Conservation (phyloP, 2,888 invertebrate genomes). For the Coelinius sp. region DNA sequence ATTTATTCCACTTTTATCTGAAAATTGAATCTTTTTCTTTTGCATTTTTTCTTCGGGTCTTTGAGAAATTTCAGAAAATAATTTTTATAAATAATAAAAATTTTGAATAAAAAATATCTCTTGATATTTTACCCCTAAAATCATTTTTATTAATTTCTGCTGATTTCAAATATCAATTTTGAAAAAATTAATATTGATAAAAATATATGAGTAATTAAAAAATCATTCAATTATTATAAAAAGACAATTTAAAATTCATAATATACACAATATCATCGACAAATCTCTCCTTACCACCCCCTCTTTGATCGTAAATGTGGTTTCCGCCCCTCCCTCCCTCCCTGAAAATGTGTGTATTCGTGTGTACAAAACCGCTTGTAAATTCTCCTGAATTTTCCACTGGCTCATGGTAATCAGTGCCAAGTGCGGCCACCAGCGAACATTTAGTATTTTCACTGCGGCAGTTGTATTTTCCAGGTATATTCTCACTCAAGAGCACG, state of each 20-base stretch:
- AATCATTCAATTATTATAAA: too few species aligned
- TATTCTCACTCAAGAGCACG: background rate
- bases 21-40: background rate
- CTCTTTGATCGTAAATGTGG: background rate
- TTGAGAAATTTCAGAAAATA: too few species aligned
- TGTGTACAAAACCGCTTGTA: background rate
- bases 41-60: too few species aligned
- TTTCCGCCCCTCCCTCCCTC: background rate
- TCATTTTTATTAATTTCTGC: too few species aligned
- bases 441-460: background rate
- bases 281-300: background rate
- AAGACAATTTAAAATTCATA: too few species aligned
- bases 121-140: too few species aligned
- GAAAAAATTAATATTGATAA: too few species aligned
- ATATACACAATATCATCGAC: too few species aligned
- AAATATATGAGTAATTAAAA: too few species aligned
- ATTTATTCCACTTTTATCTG: background rate
- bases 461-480: background rate
- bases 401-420: slow-evolving; percentile 34
- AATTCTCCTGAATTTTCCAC: slow-evolving; percentile 44
- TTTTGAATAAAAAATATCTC: too few species aligned
- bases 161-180: too few species aligned
- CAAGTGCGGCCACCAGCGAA: slow-evolving; percentile 1
- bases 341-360: background rate
- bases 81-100: too few species aligned